Conservation (phyloP, 2,888 invertebrate genomes). For the Calliphora vomitoria region DNA sequence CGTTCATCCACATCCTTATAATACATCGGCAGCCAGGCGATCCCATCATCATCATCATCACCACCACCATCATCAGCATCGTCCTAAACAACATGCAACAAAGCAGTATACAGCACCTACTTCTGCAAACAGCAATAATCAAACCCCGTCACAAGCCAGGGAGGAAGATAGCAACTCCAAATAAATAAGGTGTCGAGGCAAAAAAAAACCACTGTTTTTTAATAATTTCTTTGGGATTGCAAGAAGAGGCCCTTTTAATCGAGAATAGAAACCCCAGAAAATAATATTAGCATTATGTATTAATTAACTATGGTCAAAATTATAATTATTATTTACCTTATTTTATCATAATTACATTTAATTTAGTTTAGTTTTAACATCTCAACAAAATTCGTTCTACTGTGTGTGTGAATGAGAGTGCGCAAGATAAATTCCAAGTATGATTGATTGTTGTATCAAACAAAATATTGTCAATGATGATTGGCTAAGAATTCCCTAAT, state of each 20-base stretch:
- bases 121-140: slow-evolving; percentile 56
- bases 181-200: slow-evolving; percentile 56
- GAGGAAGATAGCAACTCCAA: slow-evolving; percentile 60
- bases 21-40: slow-evolving; percentile 81
- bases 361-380: slow-evolving; percentile 47
- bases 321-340: slow-evolving; percentile 45
- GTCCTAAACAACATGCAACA: slow-evolving; percentile 80
- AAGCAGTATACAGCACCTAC: slow-evolving; percentile 66
- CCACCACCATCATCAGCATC: slow-evolving; percentile 77
- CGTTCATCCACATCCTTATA: slow-evolving; percentile 84
- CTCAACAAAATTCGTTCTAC: slow-evolving; percentile 26
- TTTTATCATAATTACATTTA: slow-evolving; percentile 57
- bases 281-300: slow-evolving; percentile 44
- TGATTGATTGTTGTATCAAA: slow-evolving; percentile 10
- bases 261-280: slow-evolving; percentile 32
- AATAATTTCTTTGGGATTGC: slow-evolving; percentile 6
- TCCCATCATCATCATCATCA: slow-evolving; percentile 66
- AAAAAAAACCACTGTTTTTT: slow-evolving; percentile 5
- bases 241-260: slow-evolving; percentile 10
- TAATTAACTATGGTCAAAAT: slow-evolving; percentile 43
- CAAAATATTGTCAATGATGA: neutral
- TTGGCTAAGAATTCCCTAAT: neutral
- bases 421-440: slow-evolving; percentile 30
- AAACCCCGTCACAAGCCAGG: slow-evolving; percentile 43
- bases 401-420: slow-evolving; percentile 2